Base-by-base conservation (phyloP, 2,113 vertebrate species). In the Hyla sarda region DNA sequence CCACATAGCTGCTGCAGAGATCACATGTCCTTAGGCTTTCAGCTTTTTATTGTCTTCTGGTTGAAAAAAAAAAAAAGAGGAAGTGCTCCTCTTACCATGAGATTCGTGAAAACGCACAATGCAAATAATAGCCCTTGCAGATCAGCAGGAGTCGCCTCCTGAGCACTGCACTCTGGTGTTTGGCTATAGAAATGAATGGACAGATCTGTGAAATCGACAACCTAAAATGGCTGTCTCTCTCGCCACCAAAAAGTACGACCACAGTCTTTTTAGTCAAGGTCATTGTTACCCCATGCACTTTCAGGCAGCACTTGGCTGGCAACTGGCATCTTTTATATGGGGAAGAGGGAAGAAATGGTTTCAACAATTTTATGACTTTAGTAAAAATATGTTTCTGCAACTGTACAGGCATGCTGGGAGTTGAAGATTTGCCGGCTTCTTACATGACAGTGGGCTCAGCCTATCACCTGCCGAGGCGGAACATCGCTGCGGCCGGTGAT, bases 1-100 rank as follows among this genome's bases (percentile, higher is more conserved):
- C 47, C 54, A 58, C 34, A 45, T 62, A 25, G 56, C 77, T 80
- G 77, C 77, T 10, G 77, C 77, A n/a, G 28, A 41, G 77, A 80
- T 80, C 77, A 80, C 52, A 37, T 79, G 76, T 37, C 76, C 32
- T 23, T 45, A 21, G 54, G 77, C 54, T 41, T 41, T 71, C 37
- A 5, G 54, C 34, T 25, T 32, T n/a, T 45, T 21, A 80, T 80
- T 80, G 77, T 80, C 77, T n/a, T 45, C 77, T 60, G 32, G 30
- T 41, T 45, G 56, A 45, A 65, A 65, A 65, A 30, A 71, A 37
- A 71, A 41, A 56, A 56, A 56, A 34, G 30, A 80, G 77, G 77
- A 80, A 80, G 54, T 45, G 21, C 28, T 58, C 16, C 34, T 62
- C 30, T 62, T 25, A 80, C 56, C 30, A 80, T 34, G 11, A 41